phyloP scores from a whole-genome alignment of 1,140 invertebrate genomes.

The Brachionus plicatilis region DNA sequence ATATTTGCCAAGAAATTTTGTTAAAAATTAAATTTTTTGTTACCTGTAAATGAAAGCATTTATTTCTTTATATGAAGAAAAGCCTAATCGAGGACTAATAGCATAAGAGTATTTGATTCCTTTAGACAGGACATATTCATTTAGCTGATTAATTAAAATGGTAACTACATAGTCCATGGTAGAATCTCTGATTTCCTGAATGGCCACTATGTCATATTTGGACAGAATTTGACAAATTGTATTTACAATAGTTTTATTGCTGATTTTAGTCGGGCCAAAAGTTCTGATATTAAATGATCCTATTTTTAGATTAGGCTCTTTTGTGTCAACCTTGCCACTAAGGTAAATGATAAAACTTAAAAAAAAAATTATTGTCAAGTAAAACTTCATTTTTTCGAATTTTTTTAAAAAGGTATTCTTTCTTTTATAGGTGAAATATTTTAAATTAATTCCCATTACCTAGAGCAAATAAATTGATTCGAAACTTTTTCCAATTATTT shows the following conservation, averaged over 20 bases:
- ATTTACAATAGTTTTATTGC: not conserved
- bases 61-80: conserved; percentile 14
- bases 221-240: not conserved
- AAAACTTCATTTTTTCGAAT: not conserved
- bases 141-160: not conserved
- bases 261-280: conserved; percentile 29
- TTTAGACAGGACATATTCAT: not conserved
- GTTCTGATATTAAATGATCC: conserved; percentile 27
- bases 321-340: not conserved
- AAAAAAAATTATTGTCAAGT: not conserved
- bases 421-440: not conserved
- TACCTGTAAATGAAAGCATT: conserved; percentile 22
- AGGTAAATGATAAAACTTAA: not conserved
- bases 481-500: not conserved
- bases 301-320: not conserved
- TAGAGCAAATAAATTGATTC: not conserved
- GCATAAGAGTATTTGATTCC: conserved; percentile 4
- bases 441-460: not conserved
- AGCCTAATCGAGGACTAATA: conserved; percentile 6
- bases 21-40: not conserved
- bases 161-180: not conserved
- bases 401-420: not conserved
- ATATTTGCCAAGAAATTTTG: not conserved
- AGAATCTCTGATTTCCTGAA: conserved; percentile 29
- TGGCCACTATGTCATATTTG: conserved; percentile 17